phyloP scores from a whole-genome alignment of 92 coral and sea anemone genomes.

The Porites evermanni region DNA sequence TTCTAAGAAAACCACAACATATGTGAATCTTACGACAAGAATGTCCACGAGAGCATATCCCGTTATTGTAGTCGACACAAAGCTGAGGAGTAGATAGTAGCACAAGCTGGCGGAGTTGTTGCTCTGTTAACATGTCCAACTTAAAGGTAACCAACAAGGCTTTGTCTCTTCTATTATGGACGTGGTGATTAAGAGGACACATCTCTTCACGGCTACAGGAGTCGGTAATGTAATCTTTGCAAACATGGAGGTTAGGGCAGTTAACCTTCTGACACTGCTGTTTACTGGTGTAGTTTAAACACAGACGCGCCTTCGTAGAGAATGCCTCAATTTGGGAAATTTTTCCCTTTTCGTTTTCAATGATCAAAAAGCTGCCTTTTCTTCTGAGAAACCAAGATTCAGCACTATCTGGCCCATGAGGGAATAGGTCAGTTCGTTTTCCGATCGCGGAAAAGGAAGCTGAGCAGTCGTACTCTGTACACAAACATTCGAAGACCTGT shows the following conservation, averaged over 20 bases:
- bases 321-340: conserved; percentile 40
- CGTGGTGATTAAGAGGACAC: conserved; percentile 44
- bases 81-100: conserved; percentile 47
- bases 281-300: conserved; percentile 18
- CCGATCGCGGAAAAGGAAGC: conserved; percentile 36
- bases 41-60: conserved; percentile 18
- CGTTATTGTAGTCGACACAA: conserved; percentile 64
- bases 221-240: conserved; percentile 39
- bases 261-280: conserved; percentile 23
- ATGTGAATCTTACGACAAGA: conserved; percentile 64
- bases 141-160: conserved; percentile 29
- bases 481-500: conserved; percentile 52
- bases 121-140: conserved; percentile 42
- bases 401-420: conserved; percentile 25
- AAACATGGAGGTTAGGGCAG: conserved; percentile 52
- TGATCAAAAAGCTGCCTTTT: conserved; percentile 41
- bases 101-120: conserved; percentile 51
- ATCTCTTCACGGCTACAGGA: conserved; percentile 49
- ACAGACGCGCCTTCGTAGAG: conserved; percentile 54
- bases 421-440: conserved; percentile 47
- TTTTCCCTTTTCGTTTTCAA: conserved; percentile 34
- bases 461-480: conserved; percentile 50
- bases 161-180: conserved; percentile 23
- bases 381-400: conserved; percentile 49
- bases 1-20: conserved; percentile 65